Base-by-base conservation (phyloP, 2,113 vertebrate species). In the Istiophorus platypterus region DNA sequence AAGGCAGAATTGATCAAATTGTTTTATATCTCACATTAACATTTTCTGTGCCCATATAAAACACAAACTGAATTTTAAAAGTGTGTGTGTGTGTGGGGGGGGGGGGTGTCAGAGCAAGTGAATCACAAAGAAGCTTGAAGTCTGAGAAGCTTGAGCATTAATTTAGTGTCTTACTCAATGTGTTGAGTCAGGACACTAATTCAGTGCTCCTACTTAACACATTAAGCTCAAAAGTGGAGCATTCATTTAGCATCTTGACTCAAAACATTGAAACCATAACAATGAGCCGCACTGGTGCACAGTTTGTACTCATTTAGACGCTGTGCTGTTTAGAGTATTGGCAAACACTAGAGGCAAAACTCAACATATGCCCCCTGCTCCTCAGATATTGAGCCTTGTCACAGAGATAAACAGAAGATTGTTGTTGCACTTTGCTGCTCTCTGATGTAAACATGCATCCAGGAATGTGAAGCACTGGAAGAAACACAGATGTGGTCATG, bases 401-500 rank as follows among this genome's bases (percentile, higher is more conserved):
- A 69, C 31, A 34, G 52, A 42, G 41, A 80, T 66, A 61, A 80
- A 85, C 72, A 66, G n/a, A 42, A 52, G 72, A 70, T 18, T 61
- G 20, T 58, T 51, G 34, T n/a, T 42, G 27, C 26, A 26, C 74
- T 39, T 12, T 61, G 59, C 51, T 41, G 58, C 61, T 66, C 58
- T 24, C 58, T 18, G 27, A 54, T 45, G 79, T 26, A 51, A 54
- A 69, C 1, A 0, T 51, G 41, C 13, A 45, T 20, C 58, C 59
- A 27, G 11, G 22, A 81, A 75, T n/a, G 18, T 66, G 62, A 0
- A 29, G 52, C 41, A 24, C 0, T 47, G 41, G 24, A 39, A 68
- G 31, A 78, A 64, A 47, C 58, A 42, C 69, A 73, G 49, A 65
- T 66, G 59, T 24, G 20, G 49, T 72, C 59, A 72, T 42, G 24